phyloP scores from a whole-genome alignment of 2,797 vertebrate species.

The Rhinichthys osculus region DNA sequence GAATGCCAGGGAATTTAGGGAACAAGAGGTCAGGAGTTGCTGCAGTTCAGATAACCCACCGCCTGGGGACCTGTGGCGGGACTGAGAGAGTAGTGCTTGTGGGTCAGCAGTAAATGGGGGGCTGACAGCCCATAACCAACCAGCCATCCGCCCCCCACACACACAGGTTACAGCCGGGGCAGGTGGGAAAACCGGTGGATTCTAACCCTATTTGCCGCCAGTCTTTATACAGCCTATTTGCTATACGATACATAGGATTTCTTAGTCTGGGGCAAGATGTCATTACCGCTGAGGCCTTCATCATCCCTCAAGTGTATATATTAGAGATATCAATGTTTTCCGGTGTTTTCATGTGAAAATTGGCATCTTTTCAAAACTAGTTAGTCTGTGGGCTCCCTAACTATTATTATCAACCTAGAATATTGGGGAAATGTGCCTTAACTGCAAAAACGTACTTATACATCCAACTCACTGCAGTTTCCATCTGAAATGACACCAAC shows the following conservation, averaged over 20 bases:
- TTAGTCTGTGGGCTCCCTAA: background rate
- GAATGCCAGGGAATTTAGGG: slow-evolving; percentile 1
- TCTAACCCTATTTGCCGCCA: slow-evolving; percentile 49
- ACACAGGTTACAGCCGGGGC: slow-evolving; percentile 53
- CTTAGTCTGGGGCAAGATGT: slow-evolving; percentile 21
- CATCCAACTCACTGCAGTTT: background rate
- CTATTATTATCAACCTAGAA: background rate
- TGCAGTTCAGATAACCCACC: slow-evolving; percentile 8
- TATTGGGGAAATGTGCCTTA: background rate
- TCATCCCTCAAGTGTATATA: slow-evolving; percentile 19
- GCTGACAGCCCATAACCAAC: slow-evolving; percentile 50
- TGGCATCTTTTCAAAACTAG: background rate
- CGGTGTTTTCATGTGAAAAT: slow-evolving; percentile 1
- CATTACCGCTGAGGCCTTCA: slow-evolving; percentile 12
- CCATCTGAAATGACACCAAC: background rate
- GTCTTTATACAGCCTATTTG: slow-evolving; percentile 40
- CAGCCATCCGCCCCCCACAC: background rate
- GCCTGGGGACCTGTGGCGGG: slow-evolving; percentile 2
- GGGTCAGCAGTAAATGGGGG: slow-evolving; percentile 38
- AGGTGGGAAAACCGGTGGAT: slow-evolving; percentile 53
- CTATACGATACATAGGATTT: slow-evolving; percentile 31
- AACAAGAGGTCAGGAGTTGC: background rate
- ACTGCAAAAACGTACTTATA: background rate
- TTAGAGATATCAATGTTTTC: slow-evolving; percentile 32
- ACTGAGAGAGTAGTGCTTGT: slow-evolving; percentile 14